phyloP scores from a whole-genome alignment of 2,888 invertebrate genomes.

The Eledona agricola region DNA sequence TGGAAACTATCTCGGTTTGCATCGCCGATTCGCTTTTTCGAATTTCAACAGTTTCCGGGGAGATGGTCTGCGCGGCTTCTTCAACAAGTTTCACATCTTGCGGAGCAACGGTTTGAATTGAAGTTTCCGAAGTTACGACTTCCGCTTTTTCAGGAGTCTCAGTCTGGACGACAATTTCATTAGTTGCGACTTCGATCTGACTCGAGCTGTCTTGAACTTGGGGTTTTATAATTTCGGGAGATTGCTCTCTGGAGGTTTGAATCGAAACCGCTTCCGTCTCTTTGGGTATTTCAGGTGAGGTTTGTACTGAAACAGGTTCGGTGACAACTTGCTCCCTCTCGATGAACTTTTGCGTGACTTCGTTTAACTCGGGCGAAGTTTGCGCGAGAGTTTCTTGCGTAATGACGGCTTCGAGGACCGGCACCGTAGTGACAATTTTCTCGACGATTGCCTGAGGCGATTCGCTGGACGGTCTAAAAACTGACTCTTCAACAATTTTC shows the following conservation, averaged over 20 bases:
- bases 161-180: constrained; percentile 64
- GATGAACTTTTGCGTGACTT: constrained; percentile 42
- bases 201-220: constrained; percentile 60
- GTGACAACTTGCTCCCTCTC: constrained; percentile 60
- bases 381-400: constrained; percentile 68
- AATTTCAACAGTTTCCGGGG: constrained; percentile 49
- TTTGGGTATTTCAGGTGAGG: constrained; percentile 55
- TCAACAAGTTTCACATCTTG: constrained; percentile 53
- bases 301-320: constrained; percentile 66
- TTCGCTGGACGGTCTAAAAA: constrained; percentile 67
- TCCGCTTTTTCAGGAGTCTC: constrained; percentile 45
- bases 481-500: constrained; percentile 73
- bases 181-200: constrained; percentile 61
- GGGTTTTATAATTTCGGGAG: constrained; percentile 55
- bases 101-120: constrained; percentile 61
- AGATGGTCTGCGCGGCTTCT: constrained; percentile 56
- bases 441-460: constrained; percentile 65
- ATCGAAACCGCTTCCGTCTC: constrained; percentile 63
- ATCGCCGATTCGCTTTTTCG: constrained; percentile 56
- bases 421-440: constrained; percentile 65
- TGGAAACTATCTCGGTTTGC: constrained; percentile 54
- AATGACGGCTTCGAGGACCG: constrained; percentile 68
- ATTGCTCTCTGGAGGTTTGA: constrained; percentile 66
- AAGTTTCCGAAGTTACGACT: constrained; percentile 57
- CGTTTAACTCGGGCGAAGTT: constrained; percentile 67